Evolutionary conservation across 1,140 invertebrate genomes (phyloP).

Genomic region (Meloidogyne exigua): DNA sequence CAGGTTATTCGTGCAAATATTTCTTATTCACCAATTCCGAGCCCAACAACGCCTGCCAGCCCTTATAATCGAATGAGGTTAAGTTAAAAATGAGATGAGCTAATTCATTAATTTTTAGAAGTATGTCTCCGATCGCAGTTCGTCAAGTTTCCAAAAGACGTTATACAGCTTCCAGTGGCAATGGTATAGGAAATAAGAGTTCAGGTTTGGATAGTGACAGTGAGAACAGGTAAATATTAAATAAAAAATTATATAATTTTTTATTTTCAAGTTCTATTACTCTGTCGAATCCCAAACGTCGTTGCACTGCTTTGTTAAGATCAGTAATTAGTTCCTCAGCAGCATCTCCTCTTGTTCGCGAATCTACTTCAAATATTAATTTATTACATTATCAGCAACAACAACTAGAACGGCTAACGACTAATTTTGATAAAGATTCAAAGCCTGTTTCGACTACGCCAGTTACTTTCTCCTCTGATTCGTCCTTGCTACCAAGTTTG

Average conservation of each 20-base stretch:
- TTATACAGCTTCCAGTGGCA: slow-evolving; percentile 38
- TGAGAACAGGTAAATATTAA: slow-evolving; percentile 38
- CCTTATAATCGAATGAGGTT: slow-evolving; percentile 50
- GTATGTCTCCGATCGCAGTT: slow-evolving; percentile 48
- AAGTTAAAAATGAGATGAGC: neutral
- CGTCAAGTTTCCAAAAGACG: slow-evolving; percentile 50
- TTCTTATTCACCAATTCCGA: slow-evolving; percentile 51
- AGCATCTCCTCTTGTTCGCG: slow-evolving; percentile 13
- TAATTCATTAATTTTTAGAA: slow-evolving; percentile 28
- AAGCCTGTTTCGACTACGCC: neutral
- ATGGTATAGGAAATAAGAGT: slow-evolving; percentile 29
- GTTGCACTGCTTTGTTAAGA: neutral
- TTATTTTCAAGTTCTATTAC: neutral
- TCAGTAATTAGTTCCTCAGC: slow-evolving; percentile 6
- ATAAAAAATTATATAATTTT: neutral
- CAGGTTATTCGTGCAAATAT: slow-evolving; percentile 48
- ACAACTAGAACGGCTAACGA: neutral
- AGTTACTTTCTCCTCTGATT: neutral
- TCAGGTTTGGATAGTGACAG: slow-evolving; percentile 44
- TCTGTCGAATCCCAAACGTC: neutral
- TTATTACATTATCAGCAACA: neutral
- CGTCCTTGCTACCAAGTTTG: neutral
- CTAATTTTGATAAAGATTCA: neutral
- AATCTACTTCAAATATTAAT: slow-evolving; percentile 7
- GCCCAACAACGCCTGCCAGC: slow-evolving; percentile 40